A percentile compares a stretch with the other conserved stretches of the same genome.
Evolutionary conservation across 2,888 invertebrate species (phyloP).

Genomic region (Torymus auratus): DNA sequence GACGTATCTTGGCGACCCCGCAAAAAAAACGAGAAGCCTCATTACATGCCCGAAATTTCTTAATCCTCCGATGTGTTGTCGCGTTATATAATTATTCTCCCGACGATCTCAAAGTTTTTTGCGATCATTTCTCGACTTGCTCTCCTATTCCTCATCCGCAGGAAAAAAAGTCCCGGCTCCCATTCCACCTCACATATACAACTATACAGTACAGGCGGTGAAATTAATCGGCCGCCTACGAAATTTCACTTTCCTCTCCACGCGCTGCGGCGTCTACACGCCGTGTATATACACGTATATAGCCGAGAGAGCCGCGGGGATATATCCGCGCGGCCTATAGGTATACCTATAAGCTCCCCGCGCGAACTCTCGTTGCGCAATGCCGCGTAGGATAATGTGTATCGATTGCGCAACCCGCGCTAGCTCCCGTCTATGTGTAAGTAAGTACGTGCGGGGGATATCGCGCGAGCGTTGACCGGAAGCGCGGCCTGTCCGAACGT

Average conservation of each 20-base stretch:
- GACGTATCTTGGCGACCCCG: background rate
- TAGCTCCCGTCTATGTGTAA: background rate
- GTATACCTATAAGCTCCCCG: no score
- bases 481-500: conserved; percentile 16
- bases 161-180: no score
- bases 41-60: conserved; percentile 24
- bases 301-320: background rate
- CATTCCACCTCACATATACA: no score
- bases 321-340: no score
- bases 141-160: no score
- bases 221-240: conserved; percentile 6
- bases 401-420: conserved; percentile 19
- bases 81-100: conserved; percentile 14
- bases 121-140: background rate
- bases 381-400: conserved; percentile 15
- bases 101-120: background rate
- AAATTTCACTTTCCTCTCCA: conserved; percentile 42
- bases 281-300: no score
- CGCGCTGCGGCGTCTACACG: no score
- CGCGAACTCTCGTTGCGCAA: conserved; percentile 29
- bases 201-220: no score
- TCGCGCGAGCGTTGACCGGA: conserved; percentile 16
- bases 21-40: background rate
- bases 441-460: background rate
- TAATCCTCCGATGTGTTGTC: background rate